phyloP scores from a whole-genome alignment of 2,797 vertebrate genomes.

The Brachyalestes nurse region DNA sequence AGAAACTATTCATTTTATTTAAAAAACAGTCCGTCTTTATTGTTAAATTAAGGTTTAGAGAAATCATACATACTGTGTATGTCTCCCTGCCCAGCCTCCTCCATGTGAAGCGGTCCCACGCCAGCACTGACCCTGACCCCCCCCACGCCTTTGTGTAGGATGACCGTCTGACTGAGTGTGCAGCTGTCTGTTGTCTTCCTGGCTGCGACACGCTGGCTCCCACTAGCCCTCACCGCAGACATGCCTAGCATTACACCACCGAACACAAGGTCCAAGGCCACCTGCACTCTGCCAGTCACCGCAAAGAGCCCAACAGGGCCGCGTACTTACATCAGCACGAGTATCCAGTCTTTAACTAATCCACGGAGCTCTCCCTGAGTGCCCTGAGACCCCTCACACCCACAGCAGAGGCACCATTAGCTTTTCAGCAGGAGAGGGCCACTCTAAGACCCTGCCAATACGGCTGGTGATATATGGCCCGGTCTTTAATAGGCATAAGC shows the following conservation, averaged over 20 bases:
- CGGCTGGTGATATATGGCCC: conserved; percentile 68
- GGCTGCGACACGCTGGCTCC: conserved; percentile 62
- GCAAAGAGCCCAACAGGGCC: conserved; percentile 39
- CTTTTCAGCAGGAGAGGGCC: conserved; percentile 62
- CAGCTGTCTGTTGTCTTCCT: conserved; percentile 71
- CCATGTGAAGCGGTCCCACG: conserved; percentile 57
- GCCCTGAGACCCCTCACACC: conserved; percentile 52
- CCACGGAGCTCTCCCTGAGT: conserved; percentile 57
- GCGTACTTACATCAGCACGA: conserved; percentile 60
- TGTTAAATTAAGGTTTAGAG: no score
- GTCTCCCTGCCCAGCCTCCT: conserved; percentile 1
- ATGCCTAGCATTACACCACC: conserved; percentile 58
- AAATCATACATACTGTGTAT: not conserved
- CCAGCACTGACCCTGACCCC: conserved; percentile 40
- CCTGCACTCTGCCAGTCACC: conserved; percentile 60
- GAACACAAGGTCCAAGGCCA: conserved; percentile 40
- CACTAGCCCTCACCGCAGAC: conserved; percentile 35
- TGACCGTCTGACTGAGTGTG: conserved; percentile 67
- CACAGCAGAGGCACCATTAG: conserved; percentile 56
- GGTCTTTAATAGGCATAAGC: conserved; percentile 73
- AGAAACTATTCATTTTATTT: no score
- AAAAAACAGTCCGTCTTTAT: no score
- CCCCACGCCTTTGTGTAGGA: conserved; percentile 64
- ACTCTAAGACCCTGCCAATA: conserved; percentile 71
- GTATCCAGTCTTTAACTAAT: conserved; percentile 64